Conservation (phyloP, 2,113 vertebrate genomes). For the Jaculus jaculus region DNA sequence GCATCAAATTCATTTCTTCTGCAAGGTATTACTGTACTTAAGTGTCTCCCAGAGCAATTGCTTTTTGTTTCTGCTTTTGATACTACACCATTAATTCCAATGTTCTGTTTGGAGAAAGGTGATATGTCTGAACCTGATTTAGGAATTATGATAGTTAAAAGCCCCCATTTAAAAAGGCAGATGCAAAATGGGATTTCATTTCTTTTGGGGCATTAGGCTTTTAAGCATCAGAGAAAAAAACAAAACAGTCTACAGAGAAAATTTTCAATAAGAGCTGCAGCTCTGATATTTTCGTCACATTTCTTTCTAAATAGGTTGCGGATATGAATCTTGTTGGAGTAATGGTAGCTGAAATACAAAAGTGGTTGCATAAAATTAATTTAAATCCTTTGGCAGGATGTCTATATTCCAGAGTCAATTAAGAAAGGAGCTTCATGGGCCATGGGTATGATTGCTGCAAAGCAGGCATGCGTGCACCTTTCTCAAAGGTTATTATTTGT, state of each 20-base stretch:
- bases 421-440: conserved; percentile 33
- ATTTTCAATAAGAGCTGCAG: conserved; percentile 57
- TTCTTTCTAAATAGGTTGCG: conserved; percentile 66
- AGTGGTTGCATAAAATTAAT: conserved; percentile 65
- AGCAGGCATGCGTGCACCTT: conserved; percentile 1
- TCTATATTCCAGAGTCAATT: conserved; percentile 66
- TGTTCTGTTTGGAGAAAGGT: conserved; percentile 66
- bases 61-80: conserved; percentile 76
- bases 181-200: conserved; percentile 71
- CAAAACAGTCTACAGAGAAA: conserved; percentile 64
- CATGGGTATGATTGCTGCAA: conserved; percentile 42
- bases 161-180: conserved; percentile 65
- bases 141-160: conserved; percentile 70
- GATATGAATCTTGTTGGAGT: conserved; percentile 64
- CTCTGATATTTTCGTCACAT: conserved; percentile 64
- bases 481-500: conserved; percentile 26
- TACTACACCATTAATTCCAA: conserved; percentile 69
- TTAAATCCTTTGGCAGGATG: conserved; percentile 63
- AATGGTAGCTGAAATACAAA: conserved; percentile 62
- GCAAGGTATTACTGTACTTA: conserved; percentile 63
- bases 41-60: conserved; percentile 74
- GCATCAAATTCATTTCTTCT: conserved; percentile 51
- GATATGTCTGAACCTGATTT: conserved; percentile 45
- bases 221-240: conserved; percentile 58
- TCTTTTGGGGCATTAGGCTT: conserved; percentile 68